phyloP scores from a whole-genome alignment of 1,140 invertebrate genomes.

The Procambarus virginalis region DNA sequence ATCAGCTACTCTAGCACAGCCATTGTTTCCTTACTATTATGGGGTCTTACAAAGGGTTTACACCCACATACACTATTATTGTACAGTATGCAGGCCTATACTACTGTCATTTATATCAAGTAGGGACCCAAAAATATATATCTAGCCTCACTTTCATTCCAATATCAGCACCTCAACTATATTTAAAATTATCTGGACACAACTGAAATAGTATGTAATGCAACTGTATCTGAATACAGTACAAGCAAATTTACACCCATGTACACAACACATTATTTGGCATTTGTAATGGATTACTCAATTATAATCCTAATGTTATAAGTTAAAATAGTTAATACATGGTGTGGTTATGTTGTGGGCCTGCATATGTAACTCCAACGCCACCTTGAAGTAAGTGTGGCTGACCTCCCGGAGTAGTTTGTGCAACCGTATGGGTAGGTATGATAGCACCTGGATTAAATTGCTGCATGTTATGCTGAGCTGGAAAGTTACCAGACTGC shows the following conservation, averaged over 20 bases:
- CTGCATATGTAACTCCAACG: constrained; percentile 56
- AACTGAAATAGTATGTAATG: not conserved
- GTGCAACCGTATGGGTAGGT: constrained; percentile 32
- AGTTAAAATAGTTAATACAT: constrained; percentile 38
- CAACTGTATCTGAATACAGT: not conserved
- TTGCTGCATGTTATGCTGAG: constrained; percentile 59
- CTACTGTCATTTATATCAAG: not conserved
- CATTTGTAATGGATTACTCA: not conserved
- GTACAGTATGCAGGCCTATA: not conserved
- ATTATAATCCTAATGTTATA: not conserved
- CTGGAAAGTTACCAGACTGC: constrained; percentile 37
- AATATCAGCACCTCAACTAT: not conserved
- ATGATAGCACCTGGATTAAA: constrained; percentile 44
- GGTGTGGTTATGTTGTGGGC: constrained; percentile 44
- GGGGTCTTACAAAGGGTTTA: not conserved
- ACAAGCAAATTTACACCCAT: not conserved
- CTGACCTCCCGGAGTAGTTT: constrained; percentile 16
- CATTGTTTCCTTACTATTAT: constrained; percentile 15
- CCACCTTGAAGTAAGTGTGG: constrained; percentile 52
- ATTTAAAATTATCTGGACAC: not conserved
- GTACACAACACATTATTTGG: not conserved
- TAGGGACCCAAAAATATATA: constrained; percentile 16
- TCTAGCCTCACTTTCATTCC: not conserved
- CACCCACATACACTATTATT: not conserved
- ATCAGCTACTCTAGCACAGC: constrained; percentile 29